Evolutionary conservation across 2,113 vertebrate genomes (phyloP).

Genomic region (Xerus inauris): DNA sequence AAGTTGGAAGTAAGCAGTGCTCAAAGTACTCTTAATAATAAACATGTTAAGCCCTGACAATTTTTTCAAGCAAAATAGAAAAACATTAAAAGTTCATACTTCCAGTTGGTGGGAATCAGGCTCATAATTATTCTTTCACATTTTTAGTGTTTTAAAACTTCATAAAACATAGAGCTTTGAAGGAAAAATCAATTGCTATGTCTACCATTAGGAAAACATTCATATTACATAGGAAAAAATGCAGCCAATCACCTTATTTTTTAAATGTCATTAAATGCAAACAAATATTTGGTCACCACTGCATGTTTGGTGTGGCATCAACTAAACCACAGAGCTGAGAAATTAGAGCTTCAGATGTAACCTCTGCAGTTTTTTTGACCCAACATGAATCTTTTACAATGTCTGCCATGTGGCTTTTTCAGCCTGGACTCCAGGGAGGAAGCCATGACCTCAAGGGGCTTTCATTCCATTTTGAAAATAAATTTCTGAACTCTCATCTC

Average conservation of each 20-base stretch:
- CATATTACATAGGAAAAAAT: not conserved
- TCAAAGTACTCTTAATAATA: not conserved
- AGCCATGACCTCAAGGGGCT: not conserved
- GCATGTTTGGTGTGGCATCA: not conserved
- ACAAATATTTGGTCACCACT: not conserved
- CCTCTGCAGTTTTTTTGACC: not conserved
- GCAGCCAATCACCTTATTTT: not conserved
- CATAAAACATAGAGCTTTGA: not conserved
- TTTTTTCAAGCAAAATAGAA: conserved; percentile 20
- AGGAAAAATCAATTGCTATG: not conserved
- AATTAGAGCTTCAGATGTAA: not conserved
- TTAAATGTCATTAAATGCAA: not conserved
- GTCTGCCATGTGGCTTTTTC: not conserved
- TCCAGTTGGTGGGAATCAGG: not conserved
- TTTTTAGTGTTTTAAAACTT: not conserved
- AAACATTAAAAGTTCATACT: not conserved
- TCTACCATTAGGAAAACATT: not conserved
- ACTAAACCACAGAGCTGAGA: not conserved
- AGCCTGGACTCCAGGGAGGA: not conserved
- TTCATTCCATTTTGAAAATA: not conserved
- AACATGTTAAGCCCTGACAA: not conserved
- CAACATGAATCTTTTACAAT: not conserved
- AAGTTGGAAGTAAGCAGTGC: not conserved
- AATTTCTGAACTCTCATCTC: not conserved
- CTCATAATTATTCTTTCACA: not conserved